Conservation (phyloP, 1,140 invertebrate species). For the Drosophila subobscura region DNA sequence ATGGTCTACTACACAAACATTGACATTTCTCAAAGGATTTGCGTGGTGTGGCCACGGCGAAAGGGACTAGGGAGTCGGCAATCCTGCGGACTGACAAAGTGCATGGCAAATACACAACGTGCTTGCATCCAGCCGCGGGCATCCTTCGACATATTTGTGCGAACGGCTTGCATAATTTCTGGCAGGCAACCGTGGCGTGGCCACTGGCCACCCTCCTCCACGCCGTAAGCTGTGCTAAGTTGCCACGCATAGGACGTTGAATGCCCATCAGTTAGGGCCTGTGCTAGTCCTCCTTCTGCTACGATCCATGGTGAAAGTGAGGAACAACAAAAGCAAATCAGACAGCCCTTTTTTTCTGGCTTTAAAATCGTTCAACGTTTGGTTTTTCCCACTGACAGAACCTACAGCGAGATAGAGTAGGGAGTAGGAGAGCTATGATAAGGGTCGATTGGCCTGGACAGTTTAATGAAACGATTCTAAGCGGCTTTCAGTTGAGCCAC, state of each 20-base stretch:
- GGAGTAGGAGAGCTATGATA: background rate
- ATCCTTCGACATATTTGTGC: slow-evolving; percentile 54
- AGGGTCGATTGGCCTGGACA: slow-evolving; percentile 29
- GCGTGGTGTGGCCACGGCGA: slow-evolving; percentile 53
- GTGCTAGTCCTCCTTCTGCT: slow-evolving; percentile 1
- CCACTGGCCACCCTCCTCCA: background rate
- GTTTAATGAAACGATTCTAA: slow-evolving; percentile 48
- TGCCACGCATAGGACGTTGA: slow-evolving; percentile 19
- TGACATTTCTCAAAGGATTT: slow-evolving; percentile 78
- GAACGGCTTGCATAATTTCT: slow-evolving; percentile 58
- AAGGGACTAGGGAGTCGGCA: slow-evolving; percentile 37
- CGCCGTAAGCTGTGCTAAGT: slow-evolving; percentile 26
- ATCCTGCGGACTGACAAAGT: slow-evolving; percentile 57
- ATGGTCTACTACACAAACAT: slow-evolving; percentile 62
- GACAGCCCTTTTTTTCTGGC: slow-evolving; percentile 1
- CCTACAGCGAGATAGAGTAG: slow-evolving; percentile 3
- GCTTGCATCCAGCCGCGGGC: slow-evolving; percentile 26
- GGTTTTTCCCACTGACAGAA: slow-evolving; percentile 18
- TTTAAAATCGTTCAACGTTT: slow-evolving; percentile 36
- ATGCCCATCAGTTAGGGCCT: slow-evolving; percentile 12
- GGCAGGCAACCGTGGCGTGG: slow-evolving; percentile 10
- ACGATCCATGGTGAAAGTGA: background rate
- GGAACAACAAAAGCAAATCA: slow-evolving; percentile 20
- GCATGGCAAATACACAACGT: slow-evolving; percentile 65
- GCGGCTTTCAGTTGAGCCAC: slow-evolving; percentile 57